A percentile compares a stretch with the other conserved stretches of the same genome.
phyloP scores from a whole-genome alignment of 2,113 vertebrate genomes.

The Chrysemys picta region DNA sequence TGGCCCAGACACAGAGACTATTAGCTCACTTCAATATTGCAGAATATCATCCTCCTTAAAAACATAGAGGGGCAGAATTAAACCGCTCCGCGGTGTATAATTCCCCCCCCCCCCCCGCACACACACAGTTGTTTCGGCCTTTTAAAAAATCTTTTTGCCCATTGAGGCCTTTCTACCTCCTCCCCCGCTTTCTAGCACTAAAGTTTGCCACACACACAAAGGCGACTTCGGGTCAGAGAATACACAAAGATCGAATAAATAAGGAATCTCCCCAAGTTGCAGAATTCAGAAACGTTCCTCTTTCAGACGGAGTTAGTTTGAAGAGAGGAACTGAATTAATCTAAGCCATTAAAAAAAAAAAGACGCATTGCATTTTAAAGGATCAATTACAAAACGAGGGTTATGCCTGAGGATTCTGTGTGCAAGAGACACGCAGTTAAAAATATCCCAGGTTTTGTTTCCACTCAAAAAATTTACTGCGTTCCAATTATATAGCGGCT shows the following conservation, averaged over 20 bases:
- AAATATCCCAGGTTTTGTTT: not conserved
- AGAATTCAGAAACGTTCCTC: not conserved
- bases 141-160: not conserved
- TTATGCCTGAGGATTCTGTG: too few species aligned
- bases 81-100: not conserved
- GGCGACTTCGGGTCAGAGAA: not conserved
- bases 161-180: not conserved
- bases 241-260: not conserved
- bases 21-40: not conserved
- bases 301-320: not conserved
- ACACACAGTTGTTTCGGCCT: not conserved
- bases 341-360: not conserved
- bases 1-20: not conserved
- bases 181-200: not conserved
- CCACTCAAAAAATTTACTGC: not conserved
- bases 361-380: not conserved
- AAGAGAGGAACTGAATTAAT: not conserved
- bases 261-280: not conserved
- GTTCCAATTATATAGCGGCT: too few species aligned
- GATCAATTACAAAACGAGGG: not conserved
- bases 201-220: not conserved
- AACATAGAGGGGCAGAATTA: not conserved
- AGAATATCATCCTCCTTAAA: not conserved
- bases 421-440: too few species aligned
- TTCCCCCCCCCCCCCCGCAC: fast-evolving